These are phyloP conservation scores for Calameuta pallipes DNA, from an alignment of 2,888 invertebrate species.

Conservation along the genomic window DNA sequence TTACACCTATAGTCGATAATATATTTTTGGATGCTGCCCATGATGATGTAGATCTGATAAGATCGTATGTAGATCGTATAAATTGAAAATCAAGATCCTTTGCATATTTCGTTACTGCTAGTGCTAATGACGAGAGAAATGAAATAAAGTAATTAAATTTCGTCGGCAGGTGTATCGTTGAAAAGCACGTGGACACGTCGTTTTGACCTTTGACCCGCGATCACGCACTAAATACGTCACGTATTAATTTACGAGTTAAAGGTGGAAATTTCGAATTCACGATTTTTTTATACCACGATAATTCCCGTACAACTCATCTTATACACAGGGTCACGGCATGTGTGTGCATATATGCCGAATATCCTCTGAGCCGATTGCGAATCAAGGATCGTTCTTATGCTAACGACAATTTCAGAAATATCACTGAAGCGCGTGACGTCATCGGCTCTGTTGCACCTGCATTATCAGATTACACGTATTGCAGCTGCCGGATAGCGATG, in stretches of 20 bases:
- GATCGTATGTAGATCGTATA: no score
- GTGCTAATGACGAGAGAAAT: neutral
- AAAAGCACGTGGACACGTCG: neutral
- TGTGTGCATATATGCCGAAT: neutral
- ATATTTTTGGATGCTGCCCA: no score
- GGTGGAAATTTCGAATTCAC: neutral
- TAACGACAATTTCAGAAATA: constrained; percentile 23
- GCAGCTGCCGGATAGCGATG: constrained; percentile 44
- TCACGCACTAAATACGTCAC: neutral
- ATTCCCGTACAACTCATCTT: neutral
- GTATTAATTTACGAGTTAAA: neutral
- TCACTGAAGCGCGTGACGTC: constrained; percentile 42
- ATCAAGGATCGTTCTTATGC: neutral
- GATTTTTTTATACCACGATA: neutral
- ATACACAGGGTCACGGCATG: neutral
- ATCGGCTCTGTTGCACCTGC: constrained; percentile 47
- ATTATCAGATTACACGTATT: constrained; percentile 49
- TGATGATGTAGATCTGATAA: no score
- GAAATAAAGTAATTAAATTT: neutral
- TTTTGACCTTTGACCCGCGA: neutral
- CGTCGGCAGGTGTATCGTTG: neutral
- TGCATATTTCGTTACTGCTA: neutral
- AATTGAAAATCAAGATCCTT: neutral
- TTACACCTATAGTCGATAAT: no score
- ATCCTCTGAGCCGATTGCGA: neutral